These are phyloP conservation scores for Misgurnus mizolepis DNA, from an alignment of 2,113 vertebrate species.

Conservation along the genomic window DNA sequence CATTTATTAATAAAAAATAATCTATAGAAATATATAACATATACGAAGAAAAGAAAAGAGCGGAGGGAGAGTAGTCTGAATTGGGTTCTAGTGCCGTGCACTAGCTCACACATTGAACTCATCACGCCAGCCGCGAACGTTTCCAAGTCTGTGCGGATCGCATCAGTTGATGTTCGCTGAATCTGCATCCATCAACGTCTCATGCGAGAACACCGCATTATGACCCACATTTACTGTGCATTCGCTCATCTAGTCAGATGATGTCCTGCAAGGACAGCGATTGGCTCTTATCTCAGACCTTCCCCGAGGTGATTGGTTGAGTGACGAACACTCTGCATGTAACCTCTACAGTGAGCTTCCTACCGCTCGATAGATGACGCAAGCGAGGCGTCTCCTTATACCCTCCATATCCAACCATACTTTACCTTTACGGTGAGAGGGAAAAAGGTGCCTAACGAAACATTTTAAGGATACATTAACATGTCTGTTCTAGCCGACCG, in stretches of 20 bases:
- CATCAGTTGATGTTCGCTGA: constrained; percentile 38
- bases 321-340: constrained; percentile 57
- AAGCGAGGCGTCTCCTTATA: not conserved
- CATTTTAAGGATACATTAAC: not conserved
- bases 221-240: constrained; percentile 67
- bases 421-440: not conserved
- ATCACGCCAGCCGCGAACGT: constrained; percentile 74
- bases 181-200: constrained; percentile 55
- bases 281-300: constrained; percentile 70
- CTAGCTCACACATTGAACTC: constrained; percentile 82
- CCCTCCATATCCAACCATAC: too few species aligned
- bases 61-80: not conserved
- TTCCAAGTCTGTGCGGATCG: constrained; percentile 69
- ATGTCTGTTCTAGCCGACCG: not conserved
- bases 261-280: constrained; percentile 68
- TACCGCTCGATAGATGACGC: constrained; percentile 30
- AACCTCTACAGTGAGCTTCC: constrained; percentile 64
- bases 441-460: too few species aligned
- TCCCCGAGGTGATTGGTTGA: constrained; percentile 57
- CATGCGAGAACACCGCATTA: constrained; percentile 46
- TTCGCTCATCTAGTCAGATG: constrained; percentile 75
- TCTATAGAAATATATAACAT: too few species aligned
- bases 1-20: too few species aligned
- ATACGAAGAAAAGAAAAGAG: not conserved
- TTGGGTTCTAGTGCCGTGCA: constrained; percentile 38